phyloP scores from a whole-genome alignment of 2,888 invertebrate genomes.

The Eristalinus sepulchralis region DNA sequence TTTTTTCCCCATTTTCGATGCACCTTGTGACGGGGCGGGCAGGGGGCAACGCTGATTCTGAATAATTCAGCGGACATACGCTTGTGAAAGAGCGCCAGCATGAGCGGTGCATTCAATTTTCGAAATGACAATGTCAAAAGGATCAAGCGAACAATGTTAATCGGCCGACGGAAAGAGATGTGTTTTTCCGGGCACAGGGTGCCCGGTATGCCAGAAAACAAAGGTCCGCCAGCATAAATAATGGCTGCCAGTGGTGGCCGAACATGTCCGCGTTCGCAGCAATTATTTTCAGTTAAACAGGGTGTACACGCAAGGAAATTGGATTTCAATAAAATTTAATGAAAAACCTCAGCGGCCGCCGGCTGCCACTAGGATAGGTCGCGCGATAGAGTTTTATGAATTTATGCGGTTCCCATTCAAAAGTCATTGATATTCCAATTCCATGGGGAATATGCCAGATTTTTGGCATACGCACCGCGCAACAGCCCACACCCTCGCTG shows the following conservation, averaged over 20 bases:
- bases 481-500: not conserved
- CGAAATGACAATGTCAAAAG: not conserved
- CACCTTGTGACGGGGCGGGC: not conserved
- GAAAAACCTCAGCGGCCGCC: not conserved
- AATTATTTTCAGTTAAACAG: not conserved
- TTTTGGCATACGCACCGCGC: not conserved
- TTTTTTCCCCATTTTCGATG: not conserved
- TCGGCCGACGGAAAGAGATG: slow-evolving; percentile 1
- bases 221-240: not conserved
- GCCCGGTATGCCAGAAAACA: not conserved
- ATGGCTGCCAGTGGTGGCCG: not conserved
- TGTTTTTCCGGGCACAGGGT: not conserved
- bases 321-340: slow-evolving; percentile 28
- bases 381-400: slow-evolving; percentile 2
- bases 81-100: not conserved
- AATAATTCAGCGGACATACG: not conserved
- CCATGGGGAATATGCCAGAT: not conserved
- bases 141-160: slow-evolving; percentile 18
- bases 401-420: slow-evolving; percentile 20
- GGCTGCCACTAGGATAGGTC: not conserved
- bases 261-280: not conserved
- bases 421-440: slow-evolving; percentile 21
- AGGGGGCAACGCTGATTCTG: not conserved
- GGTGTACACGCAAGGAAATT: slow-evolving; percentile 4
- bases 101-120: not conserved